Conservation (phyloP, 2,113 vertebrate species). For the Silurus glanis region DNA sequence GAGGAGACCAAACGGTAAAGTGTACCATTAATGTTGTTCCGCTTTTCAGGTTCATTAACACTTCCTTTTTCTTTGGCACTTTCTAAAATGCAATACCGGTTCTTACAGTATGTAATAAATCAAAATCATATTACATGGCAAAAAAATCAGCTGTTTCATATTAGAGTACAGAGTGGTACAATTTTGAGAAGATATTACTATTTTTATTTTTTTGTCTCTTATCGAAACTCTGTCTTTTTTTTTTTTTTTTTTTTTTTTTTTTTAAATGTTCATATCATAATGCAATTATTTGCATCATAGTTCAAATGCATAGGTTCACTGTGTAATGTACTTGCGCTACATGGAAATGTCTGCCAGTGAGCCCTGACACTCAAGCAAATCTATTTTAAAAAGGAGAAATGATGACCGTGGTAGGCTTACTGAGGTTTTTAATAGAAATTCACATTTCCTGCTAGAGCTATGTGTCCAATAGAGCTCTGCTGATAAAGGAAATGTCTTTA, state of each 20-base stretch:
- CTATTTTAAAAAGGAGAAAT: neutral
- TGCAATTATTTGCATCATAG: neutral
- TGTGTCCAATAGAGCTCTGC: neutral
- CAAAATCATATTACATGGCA: neutral
- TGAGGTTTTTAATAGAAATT: neutral
- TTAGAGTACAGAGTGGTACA: neutral
- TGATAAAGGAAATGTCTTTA: neutral
- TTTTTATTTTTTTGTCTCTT: neutral
- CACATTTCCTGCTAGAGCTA: neutral
- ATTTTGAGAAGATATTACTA: neutral
- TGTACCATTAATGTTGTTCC: neutral
- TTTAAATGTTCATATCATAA: too few species aligned
- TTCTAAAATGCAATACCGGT: neutral
- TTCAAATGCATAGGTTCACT: neutral
- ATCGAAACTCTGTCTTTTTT: neutral
- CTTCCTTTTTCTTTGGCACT: neutral
- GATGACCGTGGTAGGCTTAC: neutral
- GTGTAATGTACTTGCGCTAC: neutral
- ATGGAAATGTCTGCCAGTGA: neutral
- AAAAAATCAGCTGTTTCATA: too few species aligned
- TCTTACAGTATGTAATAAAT: too few species aligned
- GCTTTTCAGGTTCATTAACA: neutral
- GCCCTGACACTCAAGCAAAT: neutral
- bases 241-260: neutral
- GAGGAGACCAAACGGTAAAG: slow-evolving; percentile 73